These are phyloP conservation scores for Diaphora mendica DNA, from an alignment of 2,888 invertebrate species.

Conservation along the genomic window DNA sequence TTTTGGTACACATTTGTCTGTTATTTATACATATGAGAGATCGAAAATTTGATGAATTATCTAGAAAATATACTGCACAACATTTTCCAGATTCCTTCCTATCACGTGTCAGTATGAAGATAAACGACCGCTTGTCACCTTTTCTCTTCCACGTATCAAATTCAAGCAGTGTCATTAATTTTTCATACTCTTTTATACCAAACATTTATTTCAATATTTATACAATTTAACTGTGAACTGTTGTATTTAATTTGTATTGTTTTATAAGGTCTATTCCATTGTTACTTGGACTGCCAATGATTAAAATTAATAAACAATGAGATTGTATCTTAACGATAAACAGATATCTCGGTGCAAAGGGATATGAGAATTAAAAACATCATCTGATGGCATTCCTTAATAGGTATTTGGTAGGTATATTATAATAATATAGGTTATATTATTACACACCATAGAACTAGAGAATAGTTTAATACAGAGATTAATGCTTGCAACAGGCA, in stretches of 20 bases:
- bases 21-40: neutral
- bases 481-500: too few relatives aligned
- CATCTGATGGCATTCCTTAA: too few relatives aligned
- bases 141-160: neutral
- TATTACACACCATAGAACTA: neutral
- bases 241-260: neutral
- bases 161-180: neutral
- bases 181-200: neutral
- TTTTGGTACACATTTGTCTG: neutral
- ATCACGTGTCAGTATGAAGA: slow-evolving; percentile 1
- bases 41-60: neutral
- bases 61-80: neutral
- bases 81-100: neutral
- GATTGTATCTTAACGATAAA: too few relatives aligned
- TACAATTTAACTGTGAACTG: neutral
- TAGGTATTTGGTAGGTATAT: too few relatives aligned
- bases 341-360: too few relatives aligned
- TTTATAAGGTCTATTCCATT: too few relatives aligned
- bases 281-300: neutral
- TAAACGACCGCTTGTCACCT: neutral
- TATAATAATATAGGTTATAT: too few relatives aligned
- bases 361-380: neutral
- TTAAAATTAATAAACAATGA: too few relatives aligned
- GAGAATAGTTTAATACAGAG: neutral
- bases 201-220: neutral